Evolutionary conservation across 2,797 vertebrate genomes (phyloP).

Genomic region (Pipistrellus pipistrellus): DNA sequence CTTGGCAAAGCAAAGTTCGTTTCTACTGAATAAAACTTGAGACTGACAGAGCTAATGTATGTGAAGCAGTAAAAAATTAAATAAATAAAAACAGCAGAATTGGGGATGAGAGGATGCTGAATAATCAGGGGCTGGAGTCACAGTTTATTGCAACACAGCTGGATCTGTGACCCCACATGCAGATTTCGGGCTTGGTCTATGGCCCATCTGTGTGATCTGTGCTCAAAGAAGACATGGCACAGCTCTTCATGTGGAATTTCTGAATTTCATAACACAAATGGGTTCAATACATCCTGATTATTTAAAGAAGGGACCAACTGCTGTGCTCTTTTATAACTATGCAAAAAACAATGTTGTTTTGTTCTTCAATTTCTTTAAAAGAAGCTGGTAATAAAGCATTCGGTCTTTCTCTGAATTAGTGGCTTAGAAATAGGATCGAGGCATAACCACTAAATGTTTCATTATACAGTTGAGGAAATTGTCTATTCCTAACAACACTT

Average conservation of each 20-base stretch:
- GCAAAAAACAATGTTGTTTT: not conserved
- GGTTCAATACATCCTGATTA: constrained; percentile 2
- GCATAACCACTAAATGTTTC: not conserved
- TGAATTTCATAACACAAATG: constrained; percentile 48
- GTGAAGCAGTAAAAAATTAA: not conserved
- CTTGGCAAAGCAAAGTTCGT: not conserved
- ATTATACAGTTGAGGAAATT: not conserved
- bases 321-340: constrained; percentile 32
- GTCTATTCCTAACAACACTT: not conserved
- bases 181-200: not conserved
- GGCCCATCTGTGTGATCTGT: not conserved
- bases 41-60: not conserved
- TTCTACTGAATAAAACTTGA: not conserved
- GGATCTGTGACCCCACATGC: not conserved
- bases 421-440: not conserved
- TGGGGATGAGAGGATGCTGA: not conserved
- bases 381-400: not conserved
- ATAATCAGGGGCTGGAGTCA: not conserved
- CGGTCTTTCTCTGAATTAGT: not conserved
- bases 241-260: not conserved
- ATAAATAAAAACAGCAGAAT: not conserved
- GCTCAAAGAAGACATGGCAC: not conserved
- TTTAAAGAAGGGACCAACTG: constrained; percentile 35
- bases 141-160: not conserved
- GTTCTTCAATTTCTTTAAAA: constrained; percentile 44